Evolutionary conservation across 2,113 vertebrate species (phyloP).

Genomic region (Clarias magur): DNA sequence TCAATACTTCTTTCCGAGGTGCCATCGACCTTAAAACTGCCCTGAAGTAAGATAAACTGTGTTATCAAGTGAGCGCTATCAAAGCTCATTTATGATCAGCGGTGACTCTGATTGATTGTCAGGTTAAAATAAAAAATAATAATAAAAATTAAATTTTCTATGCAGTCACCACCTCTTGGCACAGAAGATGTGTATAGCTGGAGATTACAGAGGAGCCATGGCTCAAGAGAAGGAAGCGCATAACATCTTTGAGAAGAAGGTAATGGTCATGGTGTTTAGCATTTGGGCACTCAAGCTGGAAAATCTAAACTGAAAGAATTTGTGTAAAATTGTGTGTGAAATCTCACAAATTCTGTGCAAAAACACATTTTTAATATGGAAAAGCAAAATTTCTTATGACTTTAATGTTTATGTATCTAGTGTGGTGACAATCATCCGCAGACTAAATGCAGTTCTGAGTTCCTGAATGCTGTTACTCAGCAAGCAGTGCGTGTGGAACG

Average conservation of each 20-base stretch:
- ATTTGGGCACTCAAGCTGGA: background rate
- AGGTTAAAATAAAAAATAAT: background rate
- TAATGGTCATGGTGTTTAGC: constrained; percentile 47
- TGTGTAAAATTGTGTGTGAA: background rate
- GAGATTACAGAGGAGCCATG: constrained; percentile 78
- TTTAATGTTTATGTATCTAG: constrained; percentile 55
- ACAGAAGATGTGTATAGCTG: constrained; percentile 73
- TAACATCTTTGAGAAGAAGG: constrained; percentile 72
- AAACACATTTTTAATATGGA: background rate
- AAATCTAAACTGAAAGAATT: background rate
- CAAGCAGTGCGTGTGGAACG: constrained; percentile 81
- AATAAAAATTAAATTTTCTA: background rate
- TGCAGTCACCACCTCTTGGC: constrained; percentile 78
- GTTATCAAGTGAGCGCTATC: background rate
- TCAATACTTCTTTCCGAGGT: constrained; percentile 75
- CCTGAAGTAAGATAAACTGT: constrained; percentile 65
- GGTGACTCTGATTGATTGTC: background rate
- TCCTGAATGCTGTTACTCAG: constrained; percentile 75
- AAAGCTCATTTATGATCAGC: background rate
- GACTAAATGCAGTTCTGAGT: constrained; percentile 74
- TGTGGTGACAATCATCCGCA: constrained; percentile 77
- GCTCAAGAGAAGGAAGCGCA: constrained; percentile 77
- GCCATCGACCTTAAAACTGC: constrained; percentile 69
- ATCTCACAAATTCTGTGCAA: background rate
- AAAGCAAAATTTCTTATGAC: background rate